These are phyloP conservation scores for Ispidina lecontei DNA, from an alignment of 2,797 vertebrate genomes.

Conservation along the genomic window DNA sequence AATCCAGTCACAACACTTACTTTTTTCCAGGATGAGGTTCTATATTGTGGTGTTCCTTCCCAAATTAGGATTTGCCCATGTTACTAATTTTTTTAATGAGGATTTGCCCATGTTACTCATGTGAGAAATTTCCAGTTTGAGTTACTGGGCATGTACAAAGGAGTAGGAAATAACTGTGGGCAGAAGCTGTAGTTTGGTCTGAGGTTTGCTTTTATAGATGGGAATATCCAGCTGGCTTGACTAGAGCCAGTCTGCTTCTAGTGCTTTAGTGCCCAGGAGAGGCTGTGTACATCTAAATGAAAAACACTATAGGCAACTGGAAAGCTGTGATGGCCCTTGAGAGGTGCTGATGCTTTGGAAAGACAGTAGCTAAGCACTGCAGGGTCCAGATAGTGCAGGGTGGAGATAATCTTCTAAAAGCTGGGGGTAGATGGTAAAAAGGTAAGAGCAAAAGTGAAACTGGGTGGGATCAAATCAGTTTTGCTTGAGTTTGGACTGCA, in stretches of 20 bases:
- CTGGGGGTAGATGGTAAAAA: neutral
- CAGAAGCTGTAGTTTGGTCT: neutral
- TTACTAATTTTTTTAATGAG: neutral
- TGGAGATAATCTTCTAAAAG: neutral
- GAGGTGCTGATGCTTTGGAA: neutral
- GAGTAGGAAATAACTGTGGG: neutral
- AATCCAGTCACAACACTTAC: neutral
- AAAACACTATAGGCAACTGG: neutral
- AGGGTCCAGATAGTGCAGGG: neutral
- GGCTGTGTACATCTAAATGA: neutral
- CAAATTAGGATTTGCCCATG: neutral
- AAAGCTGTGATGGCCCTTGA: neutral
- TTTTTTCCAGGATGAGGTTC: neutral
- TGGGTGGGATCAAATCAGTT: neutral
- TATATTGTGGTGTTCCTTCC: neutral
- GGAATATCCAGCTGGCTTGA: neutral
- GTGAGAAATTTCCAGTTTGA: neutral
- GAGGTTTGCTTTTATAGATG: neutral
- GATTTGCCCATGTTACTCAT: neutral
- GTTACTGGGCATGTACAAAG: neutral
- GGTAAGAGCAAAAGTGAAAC: neutral
- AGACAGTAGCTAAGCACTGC: neutral
- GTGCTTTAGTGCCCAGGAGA: neutral
- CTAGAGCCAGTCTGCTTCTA: neutral
- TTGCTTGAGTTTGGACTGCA: neutral